phyloP scores from a whole-genome alignment of 2,113 vertebrate species.

The Aptenodytes forsteri region DNA sequence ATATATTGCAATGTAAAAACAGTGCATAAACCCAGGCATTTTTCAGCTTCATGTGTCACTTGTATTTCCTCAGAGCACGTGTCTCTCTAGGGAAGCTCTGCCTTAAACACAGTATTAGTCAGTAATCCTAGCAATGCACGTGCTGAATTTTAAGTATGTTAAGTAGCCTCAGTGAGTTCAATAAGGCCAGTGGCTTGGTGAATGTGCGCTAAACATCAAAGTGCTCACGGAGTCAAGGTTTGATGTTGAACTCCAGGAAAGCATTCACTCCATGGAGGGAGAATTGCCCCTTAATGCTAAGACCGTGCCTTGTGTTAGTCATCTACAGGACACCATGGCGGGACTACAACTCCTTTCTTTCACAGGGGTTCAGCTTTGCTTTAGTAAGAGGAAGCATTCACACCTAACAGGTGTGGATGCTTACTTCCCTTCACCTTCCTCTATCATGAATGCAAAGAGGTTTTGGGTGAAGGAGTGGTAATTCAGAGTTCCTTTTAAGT shows the following conservation, averaged over 20 bases:
- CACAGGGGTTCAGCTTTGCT: neutral
- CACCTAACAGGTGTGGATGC: neutral
- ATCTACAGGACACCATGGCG: neutral
- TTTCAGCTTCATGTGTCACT: neutral
- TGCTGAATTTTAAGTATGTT: neutral
- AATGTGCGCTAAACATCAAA: neutral
- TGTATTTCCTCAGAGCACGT: neutral
- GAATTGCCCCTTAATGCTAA: neutral
- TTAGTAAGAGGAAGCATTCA: neutral
- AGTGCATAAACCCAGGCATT: neutral
- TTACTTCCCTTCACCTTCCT: neutral
- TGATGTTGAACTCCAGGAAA: neutral
- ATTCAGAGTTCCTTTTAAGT: neutral
- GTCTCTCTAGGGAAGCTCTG: neutral
- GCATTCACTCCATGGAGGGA: neutral
- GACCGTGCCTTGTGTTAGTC: neutral
- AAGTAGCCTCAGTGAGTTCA: neutral
- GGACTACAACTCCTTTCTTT: neutral
- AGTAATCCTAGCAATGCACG: neutral
- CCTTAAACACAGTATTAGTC: neutral
- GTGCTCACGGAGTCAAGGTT: neutral
- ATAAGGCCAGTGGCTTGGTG: neutral
- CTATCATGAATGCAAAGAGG: neutral
- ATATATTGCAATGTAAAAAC: neutral
- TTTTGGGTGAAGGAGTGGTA: neutral